Base-by-base conservation (phyloP, 2,113 vertebrate genomes). In the Myrmecophaga tridactyla region DNA sequence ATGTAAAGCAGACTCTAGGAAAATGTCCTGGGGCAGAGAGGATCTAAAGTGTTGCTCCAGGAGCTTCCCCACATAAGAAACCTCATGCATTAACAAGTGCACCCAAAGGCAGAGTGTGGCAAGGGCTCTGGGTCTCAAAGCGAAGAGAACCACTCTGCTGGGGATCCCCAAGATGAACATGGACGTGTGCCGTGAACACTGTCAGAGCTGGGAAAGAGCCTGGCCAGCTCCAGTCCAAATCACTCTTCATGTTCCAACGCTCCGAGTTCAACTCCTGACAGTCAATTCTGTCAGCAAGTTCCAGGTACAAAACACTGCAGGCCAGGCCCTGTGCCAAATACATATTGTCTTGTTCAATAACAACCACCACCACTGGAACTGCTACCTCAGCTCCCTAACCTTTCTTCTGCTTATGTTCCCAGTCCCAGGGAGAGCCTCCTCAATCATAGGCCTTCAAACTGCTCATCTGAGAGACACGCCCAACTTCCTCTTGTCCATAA, bases 41-140 rank as follows among this genome's bases (percentile, higher is more conserved):
- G 20, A 29, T 21, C 36, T 58, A 14, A 34, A 31, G 34, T 14
- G 29, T 10, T 7, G 39, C 39, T 25, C 41, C 43, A 17, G 15
- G 27, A 76, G 27, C 31, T 56, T 21, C 51, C 70, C 83, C 70
- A 69, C 46, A 67, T 21, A 73, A 77, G 23, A 46, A 39, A 58
- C 31, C 48, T 17, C 0, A 0, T 21, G 7, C 0, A 36, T n/a
- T 8, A 21, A 9, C 27, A 78, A 60, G n/a, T 23, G 14, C 25
- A 75, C 56, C 5, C 25, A 29, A 63, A n/a, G 60, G 21, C 15
- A 25, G 25, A 78, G n/a, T 4, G 27, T 53, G 36, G 25, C 10
- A 15, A 51, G 41, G 13, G 27, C 43, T 15, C 72, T 14, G 43
- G 27, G 2, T 58, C 41, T 73, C 36, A 67, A 27, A 82, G 48